Percentiles rank a stretch among this genome's conserved stretches.
Conservation (phyloP, 2,113 vertebrate genomes). For the Mobula birostris region DNA sequence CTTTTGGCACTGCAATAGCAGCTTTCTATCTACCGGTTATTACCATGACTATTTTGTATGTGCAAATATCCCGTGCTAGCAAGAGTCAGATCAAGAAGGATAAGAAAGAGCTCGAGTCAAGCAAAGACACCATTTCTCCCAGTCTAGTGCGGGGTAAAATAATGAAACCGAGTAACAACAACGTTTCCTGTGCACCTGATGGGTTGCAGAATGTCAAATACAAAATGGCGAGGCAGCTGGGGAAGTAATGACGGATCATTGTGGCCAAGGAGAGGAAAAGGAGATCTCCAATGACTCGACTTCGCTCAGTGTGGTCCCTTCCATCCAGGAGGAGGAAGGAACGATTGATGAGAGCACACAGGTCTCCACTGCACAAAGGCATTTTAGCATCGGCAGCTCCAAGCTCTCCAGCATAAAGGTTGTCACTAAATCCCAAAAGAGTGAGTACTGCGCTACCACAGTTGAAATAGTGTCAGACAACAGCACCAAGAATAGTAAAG, state of each 20-base stretch:
- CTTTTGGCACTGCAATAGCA: constrained; percentile 93
- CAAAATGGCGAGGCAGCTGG: constrained; percentile 78
- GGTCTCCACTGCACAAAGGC: constrained; percentile 56
- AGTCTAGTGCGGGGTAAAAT: constrained; percentile 69
- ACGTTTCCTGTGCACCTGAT: constrained; percentile 56
- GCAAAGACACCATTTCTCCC: constrained; percentile 70
- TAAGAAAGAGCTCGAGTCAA: constrained; percentile 70
- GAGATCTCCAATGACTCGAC: constrained; percentile 95
- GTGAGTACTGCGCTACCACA: constrained; percentile 68
- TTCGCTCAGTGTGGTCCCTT: constrained; percentile 73
- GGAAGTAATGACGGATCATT: constrained; percentile 63
- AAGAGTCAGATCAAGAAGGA: constrained; percentile 93
- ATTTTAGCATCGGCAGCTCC: constrained; percentile 75
- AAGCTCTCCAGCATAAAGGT: constrained; percentile 88
- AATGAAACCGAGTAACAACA: constrained; percentile 83
- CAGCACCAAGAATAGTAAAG: constrained; percentile 51
- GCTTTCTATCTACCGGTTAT: constrained; percentile 94
- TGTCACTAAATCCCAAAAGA: constrained; percentile 78
- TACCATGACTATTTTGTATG: constrained; percentile 93
- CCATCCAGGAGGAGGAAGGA: constrained; percentile 77
- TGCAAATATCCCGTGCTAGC: constrained; percentile 91
- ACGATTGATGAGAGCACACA: constrained; percentile 61
- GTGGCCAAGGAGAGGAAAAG: constrained; percentile 74
- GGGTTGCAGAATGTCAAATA: constrained; percentile 66
- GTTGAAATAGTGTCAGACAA: constrained; percentile 77